Conservation (phyloP, 2,797 vertebrate species). For the Spinibarbus caldwelli region DNA sequence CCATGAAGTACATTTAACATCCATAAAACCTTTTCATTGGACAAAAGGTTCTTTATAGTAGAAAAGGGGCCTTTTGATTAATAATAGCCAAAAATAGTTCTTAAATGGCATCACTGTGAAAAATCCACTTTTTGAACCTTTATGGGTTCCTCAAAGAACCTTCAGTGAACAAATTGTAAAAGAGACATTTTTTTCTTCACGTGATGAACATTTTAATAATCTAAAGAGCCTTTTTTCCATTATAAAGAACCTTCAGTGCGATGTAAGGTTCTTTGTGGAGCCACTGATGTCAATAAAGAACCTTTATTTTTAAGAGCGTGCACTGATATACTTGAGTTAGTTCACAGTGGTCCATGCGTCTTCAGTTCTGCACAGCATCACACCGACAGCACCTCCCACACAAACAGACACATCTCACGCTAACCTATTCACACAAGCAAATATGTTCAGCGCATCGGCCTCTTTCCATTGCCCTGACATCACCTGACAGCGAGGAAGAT, state of each 20-base stretch:
- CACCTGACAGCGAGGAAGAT: constrained; percentile 34
- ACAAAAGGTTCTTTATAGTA: background rate
- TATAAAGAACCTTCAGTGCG: background rate
- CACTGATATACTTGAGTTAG: background rate
- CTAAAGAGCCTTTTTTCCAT: background rate
- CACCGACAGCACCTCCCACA: background rate
- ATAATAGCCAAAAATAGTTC: background rate
- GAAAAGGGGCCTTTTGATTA: background rate
- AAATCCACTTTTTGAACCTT: background rate
- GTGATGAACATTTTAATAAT: background rate
- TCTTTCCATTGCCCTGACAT: constrained; percentile 42
- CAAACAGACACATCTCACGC: background rate
- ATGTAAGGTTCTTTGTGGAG: background rate
- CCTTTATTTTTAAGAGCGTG: background rate
- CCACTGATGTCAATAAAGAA: background rate
- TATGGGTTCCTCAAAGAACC: background rate
- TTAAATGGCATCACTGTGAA: background rate
- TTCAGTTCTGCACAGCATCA: background rate
- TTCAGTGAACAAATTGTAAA: background rate
- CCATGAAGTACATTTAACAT: background rate
- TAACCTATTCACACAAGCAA: constrained; percentile 44
- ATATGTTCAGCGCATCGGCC: constrained; percentile 53
- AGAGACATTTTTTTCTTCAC: background rate
- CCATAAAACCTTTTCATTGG: background rate
- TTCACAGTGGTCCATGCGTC: background rate